Evolutionary conservation across 2,797 vertebrate species (phyloP), one percentile per base, ranked within the genome.

Genomic region (Micrastur ruficollis): DNA sequence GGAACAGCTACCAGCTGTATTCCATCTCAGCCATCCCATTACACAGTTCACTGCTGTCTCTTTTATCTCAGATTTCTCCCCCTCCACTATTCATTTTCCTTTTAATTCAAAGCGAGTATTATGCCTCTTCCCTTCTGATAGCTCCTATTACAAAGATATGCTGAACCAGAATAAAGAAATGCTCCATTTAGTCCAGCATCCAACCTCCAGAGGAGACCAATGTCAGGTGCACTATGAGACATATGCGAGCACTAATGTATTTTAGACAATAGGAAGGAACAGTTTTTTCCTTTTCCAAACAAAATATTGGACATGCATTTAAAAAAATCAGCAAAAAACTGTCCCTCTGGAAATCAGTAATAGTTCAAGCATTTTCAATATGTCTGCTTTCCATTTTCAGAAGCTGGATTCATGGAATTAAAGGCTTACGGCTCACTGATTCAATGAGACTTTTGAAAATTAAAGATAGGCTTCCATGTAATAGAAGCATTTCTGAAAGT

Each of bases 131-230:
- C 38, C 19, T 93, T 67, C 52, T 83, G 49, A 72, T 59, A 58
- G 67, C 19, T 89, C 31, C 52, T 29, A 73, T 89, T 92, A 86
- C 73, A 80, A 83, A 76, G 61, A 89, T 71, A 38, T 53, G 91
- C 81, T 90, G 85, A 89, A 72, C 36, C 86, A 86, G 58, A 81
- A 92, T 27, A 83, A 82, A 86, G 53, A 31, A 94, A 93, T 86
- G 79, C 88, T 89, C 72, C 87, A 89, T 85, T 84, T 73, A 89
- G 22, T 72, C 50, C 86, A 47, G 42, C 22, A 36, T 52, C 53
- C 87, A 81, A 31, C 55, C 81, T 92, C 71, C 55, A 46, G 82
- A 70, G 75, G 66, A 75, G 44, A 25, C 47, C 87, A 83, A 12
- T 81, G 94, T 72, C 83, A 90, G 31, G 46, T 29, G 79, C 8